Evolutionary conservation across 2,888 invertebrate species (phyloP).

Genomic region (Stratiomys singularior): DNA sequence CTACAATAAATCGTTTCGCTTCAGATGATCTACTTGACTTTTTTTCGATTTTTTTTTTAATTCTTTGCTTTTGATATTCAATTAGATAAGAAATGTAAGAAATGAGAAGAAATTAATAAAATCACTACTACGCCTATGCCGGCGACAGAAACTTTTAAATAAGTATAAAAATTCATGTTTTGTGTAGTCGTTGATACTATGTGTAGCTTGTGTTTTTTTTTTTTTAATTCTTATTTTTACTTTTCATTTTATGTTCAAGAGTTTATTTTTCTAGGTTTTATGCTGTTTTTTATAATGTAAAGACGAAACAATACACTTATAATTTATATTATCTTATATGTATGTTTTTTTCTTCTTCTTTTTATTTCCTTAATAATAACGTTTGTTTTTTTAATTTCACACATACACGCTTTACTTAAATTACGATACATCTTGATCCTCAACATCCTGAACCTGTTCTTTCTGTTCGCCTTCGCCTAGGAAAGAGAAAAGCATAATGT

Average conservation of each 20-base stretch:
- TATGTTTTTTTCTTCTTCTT: slow-evolving; percentile 54
- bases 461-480: slow-evolving; percentile 89
- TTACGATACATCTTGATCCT: slow-evolving; percentile 97
- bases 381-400: slow-evolving; percentile 56
- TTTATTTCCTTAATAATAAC: slow-evolving; percentile 64
- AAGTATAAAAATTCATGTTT: slow-evolving; percentile 45
- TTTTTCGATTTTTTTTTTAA: neutral
- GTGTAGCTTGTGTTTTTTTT: slow-evolving; percentile 46
- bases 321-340: slow-evolving; percentile 61
- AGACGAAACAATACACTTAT: slow-evolving; percentile 63
- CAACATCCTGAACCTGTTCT: slow-evolving; percentile 91
- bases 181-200: slow-evolving; percentile 48
- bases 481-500: slow-evolving; percentile 31
- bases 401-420: slow-evolving; percentile 66
- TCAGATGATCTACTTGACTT: neutral
- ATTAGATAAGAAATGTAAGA: slow-evolving; percentile 34
- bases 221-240: slow-evolving; percentile 33
- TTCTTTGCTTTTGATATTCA: slow-evolving; percentile 19
- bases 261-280: slow-evolving; percentile 50
- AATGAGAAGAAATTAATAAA: slow-evolving; percentile 40
- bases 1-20: neutral
- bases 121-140: slow-evolving; percentile 17
- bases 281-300: slow-evolving; percentile 56
- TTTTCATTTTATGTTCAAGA: slow-evolving; percentile 44
- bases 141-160: slow-evolving; percentile 35